These are phyloP conservation scores for Polylopha cassiicola DNA, from an alignment of 2,888 invertebrate genomes.

Conservation along the genomic window DNA sequence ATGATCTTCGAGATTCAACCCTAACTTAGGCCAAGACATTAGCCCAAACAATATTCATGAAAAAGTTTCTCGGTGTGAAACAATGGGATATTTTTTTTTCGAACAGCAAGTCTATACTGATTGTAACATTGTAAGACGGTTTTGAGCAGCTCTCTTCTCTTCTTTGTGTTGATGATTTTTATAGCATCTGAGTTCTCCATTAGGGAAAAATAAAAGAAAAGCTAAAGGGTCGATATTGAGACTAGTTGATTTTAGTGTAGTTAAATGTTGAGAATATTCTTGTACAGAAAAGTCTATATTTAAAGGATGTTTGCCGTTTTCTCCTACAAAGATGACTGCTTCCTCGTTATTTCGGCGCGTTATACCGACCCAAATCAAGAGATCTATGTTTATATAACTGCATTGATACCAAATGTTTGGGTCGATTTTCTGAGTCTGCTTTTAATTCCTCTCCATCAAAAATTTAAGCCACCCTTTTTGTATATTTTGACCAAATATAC, in stretches of 20 bases:
- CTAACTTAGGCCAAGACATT: constrained; percentile 26
- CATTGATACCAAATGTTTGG: constrained; percentile 24
- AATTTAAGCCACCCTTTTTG: constrained; percentile 24
- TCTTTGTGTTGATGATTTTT: constrained; percentile 20
- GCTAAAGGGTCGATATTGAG: constrained; percentile 21
- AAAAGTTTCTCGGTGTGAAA: constrained; percentile 18
- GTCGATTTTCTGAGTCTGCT: constrained; percentile 23
- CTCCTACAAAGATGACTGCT: constrained; percentile 24
- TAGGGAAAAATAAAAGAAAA: constrained; percentile 21
- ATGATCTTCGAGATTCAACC: constrained; percentile 25
- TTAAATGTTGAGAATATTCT: constrained; percentile 25
- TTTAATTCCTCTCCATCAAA: constrained; percentile 25
- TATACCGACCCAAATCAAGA: constrained; percentile 24
- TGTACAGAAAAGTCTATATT: constrained; percentile 26
- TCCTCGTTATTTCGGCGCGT: constrained; percentile 24
- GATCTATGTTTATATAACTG: constrained; percentile 25
- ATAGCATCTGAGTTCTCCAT: constrained; percentile 17
- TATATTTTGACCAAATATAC: constrained; percentile 22
- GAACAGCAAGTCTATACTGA: constrained; percentile 17
- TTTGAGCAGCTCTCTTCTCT: constrained; percentile 14
- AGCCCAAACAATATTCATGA: constrained; percentile 26
- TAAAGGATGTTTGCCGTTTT: constrained; percentile 24
- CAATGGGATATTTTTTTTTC: constrained; percentile 20
- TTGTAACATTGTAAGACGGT: constrained; percentile 22
- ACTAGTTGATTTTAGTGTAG: constrained; percentile 24